phyloP scores from a whole-genome alignment of 1,140 invertebrate genomes.

The Calliphora vicina region DNA sequence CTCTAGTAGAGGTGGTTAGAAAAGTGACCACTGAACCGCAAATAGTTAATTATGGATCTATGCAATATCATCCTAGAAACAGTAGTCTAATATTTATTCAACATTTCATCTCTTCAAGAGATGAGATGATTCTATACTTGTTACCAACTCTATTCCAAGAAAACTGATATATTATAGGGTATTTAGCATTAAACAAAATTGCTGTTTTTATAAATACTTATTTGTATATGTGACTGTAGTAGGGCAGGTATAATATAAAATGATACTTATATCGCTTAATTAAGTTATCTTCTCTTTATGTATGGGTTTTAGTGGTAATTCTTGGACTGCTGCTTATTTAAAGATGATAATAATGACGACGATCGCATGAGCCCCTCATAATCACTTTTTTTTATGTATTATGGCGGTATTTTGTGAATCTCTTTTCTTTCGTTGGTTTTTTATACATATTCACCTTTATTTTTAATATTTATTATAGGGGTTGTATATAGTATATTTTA shows the following conservation, averaged over 20 bases:
- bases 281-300: constrained; percentile 26
- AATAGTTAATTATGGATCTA: too few species aligned
- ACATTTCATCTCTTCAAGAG: too few species aligned
- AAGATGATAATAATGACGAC: constrained; percentile 13
- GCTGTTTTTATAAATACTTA: too few species aligned
- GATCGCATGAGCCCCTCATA: constrained; percentile 24
- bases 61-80: too few species aligned
- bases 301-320: constrained; percentile 31
- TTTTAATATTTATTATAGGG: not conserved
- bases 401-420: not conserved
- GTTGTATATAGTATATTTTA: not conserved
- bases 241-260: not conserved
- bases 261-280: constrained; percentile 34
- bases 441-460: not conserved
- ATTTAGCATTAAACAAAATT: too few species aligned
- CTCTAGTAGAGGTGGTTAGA: too few species aligned
- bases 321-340: constrained; percentile 17
- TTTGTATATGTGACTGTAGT: too few species aligned
- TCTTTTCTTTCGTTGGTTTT: not conserved
- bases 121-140: too few species aligned
- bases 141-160: too few species aligned
- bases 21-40: too few species aligned
- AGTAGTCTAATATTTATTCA: too few species aligned
- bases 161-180: too few species aligned
- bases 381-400: not conserved